A percentile compares a stretch with the other conserved stretches of the same genome.
These are phyloP conservation scores for Stichodactyla mertensii DNA, from an alignment of 64 coral and sea anemone genomes.

Conservation along the genomic window DNA sequence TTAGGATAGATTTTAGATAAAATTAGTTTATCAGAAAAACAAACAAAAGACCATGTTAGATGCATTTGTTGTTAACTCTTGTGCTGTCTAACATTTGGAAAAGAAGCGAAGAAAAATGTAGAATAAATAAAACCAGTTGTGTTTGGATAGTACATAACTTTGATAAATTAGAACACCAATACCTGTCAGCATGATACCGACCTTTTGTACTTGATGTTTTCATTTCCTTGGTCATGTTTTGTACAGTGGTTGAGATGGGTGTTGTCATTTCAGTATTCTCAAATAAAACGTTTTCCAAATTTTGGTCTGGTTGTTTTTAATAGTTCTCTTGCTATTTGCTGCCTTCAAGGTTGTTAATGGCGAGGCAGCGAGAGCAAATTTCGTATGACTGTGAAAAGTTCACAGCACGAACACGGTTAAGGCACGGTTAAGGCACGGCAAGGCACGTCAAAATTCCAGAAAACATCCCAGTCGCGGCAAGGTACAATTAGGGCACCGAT, in stretches of 20 bases:
- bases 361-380: no score
- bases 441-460: no score
- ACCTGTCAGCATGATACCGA: not conserved
- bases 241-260: conserved; percentile 13
- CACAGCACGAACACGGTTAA: no score
- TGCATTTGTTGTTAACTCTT: not conserved
- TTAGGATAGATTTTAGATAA: not conserved
- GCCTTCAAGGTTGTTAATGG: no score
- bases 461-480: no score
- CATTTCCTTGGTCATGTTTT: conserved; percentile 10
- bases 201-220: not conserved
- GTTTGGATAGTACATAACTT: not conserved
- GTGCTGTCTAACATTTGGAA: not conserved
- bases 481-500: no score
- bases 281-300: conserved; percentile 8
- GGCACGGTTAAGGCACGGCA: no score
- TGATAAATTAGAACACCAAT: not conserved
- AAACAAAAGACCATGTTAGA: not conserved
- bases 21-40: conserved; percentile 4
- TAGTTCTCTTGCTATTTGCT: no score
- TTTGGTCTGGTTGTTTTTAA: not conserved
- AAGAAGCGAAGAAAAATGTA: not conserved
- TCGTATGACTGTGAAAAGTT: no score
- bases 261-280: not conserved
- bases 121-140: not conserved